Percentiles rank a stretch among this genome's conserved stretches.
Evolutionary conservation across 2,797 vertebrate species (phyloP).

Genomic region (Spinus pinus): DNA sequence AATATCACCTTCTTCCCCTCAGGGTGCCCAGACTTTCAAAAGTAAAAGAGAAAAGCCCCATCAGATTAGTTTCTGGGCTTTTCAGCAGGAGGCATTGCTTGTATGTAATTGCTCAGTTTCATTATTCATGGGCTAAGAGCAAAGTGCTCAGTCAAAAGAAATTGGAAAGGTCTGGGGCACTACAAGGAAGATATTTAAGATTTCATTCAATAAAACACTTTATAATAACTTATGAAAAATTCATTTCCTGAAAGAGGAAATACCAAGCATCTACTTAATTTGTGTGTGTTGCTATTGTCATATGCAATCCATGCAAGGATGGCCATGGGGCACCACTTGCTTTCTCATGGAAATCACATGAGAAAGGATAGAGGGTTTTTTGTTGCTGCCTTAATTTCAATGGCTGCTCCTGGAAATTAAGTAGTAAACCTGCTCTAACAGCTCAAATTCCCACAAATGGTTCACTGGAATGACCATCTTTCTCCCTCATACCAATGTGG

Average conservation of each 20-base stretch:
- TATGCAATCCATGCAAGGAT: neutral
- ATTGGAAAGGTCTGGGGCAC: neutral
- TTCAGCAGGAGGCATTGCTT: conserved; percentile 24
- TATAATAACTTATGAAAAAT: conserved; percentile 36
- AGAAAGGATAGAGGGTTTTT: neutral
- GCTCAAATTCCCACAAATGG: neutral
- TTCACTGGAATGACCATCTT: neutral
- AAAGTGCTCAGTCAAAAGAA: neutral
- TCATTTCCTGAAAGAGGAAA: conserved; percentile 34
- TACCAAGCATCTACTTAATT: neutral
- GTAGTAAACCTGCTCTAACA: neutral
- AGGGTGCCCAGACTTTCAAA: conserved; percentile 14
- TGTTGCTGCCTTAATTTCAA: conserved; percentile 5
- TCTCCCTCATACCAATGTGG: rapidly evolving
- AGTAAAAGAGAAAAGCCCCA: neutral
- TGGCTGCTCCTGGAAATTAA: neutral
- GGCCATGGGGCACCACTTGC: neutral
- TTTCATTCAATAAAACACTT: conserved; percentile 8
- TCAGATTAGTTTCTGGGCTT: conserved; percentile 21
- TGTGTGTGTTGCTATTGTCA: neutral
- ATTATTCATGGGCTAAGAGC: conserved; percentile 44
- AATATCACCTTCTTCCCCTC: neutral
- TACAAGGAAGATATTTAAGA: neutral
- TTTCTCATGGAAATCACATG: neutral
- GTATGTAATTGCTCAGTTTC: conserved; percentile 19